Percentiles rank a stretch among this genome's conserved stretches.
phyloP scores from a whole-genome alignment of 2,113 vertebrate species.

The Labeo catla region DNA sequence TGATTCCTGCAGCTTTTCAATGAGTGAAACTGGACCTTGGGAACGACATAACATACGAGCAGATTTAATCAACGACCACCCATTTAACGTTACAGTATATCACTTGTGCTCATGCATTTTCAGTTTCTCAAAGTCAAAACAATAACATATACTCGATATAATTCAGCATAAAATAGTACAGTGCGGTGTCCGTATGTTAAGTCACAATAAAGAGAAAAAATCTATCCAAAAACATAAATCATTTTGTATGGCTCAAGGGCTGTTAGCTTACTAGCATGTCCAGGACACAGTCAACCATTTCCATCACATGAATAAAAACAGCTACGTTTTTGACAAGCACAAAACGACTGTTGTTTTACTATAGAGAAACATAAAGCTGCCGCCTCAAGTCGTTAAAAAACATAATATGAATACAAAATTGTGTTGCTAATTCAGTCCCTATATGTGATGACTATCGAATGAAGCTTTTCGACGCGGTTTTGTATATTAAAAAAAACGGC shows the following conservation, averaged over 20 bases:
- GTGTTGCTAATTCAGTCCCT: neutral
- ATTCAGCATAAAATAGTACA: neutral
- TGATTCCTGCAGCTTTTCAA: conserved; percentile 67
- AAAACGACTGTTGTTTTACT: neutral
- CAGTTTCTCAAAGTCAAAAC: neutral
- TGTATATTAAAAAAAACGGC: neutral
- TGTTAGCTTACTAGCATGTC: conserved; percentile 38
- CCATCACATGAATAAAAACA: neutral
- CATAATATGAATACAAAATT: neutral
- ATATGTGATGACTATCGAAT: neutral
- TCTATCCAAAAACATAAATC: conserved; percentile 5
- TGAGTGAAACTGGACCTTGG: conserved; percentile 17
- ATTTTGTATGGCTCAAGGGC: conserved; percentile 3
- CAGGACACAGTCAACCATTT: neutral
- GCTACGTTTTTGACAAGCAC: neutral
- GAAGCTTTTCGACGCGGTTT: conserved; percentile 12
- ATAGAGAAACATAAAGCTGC: neutral
- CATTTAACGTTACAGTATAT: neutral
- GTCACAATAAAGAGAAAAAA: neutral
- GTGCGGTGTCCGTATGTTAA: neutral
- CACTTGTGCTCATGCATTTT: neutral
- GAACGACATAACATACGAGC: neutral
- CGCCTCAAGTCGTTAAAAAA: neutral
- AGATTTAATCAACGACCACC: neutral
- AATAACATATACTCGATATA: neutral